Base-by-base conservation (phyloP, 2,888 invertebrate species). In the Drosophila borealis region DNA sequence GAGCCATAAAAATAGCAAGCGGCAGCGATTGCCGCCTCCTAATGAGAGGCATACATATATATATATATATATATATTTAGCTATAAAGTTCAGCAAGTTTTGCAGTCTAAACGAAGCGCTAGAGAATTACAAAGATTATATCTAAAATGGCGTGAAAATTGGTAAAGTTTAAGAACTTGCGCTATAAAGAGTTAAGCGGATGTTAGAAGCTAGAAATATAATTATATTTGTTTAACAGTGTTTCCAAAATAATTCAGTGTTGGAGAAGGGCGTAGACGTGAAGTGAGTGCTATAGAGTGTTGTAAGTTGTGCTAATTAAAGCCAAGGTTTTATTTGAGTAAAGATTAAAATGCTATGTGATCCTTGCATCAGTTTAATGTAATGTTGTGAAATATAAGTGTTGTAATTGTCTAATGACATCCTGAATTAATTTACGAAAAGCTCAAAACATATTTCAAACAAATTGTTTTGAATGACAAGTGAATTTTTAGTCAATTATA, bases 1-100 rank as follows among this genome's bases (percentile, higher is more conserved):
- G 60, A 41, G 50, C 61, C 56, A 50, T 54, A 78, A 66, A 78
- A 66, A 51, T 49, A 61, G 39, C 41, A 19, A 19, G n/a, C 54
- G 55, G 13, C 13, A 3, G 25, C 25, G 21, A 51, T 25, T 14
- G 50, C 37, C 21, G 8, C 5, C 11, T 33, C 17, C 13, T 25
- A 41, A 53, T 41, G 17, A 36, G 29, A 4, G 21, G 25, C 17
- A 51, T 33, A 25, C 25, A 8, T 29, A 8, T 8, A 29, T 29
- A 29, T 21, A 21, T 5, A 21, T 21, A 21, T 8, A 29, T 11
- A 44, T 49, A 49, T 54, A 57, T 59, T 44, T 45, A 37, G 36
- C 44, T 54, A 19, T 29, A 14, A 19, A 50, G 39, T 57, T 57
- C 6, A 21, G 36, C 37, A 36, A 39, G 17, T 51, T 37, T 17